Conservation (phyloP, 2,888 invertebrate genomes). For the Anorthoa munda region DNA sequence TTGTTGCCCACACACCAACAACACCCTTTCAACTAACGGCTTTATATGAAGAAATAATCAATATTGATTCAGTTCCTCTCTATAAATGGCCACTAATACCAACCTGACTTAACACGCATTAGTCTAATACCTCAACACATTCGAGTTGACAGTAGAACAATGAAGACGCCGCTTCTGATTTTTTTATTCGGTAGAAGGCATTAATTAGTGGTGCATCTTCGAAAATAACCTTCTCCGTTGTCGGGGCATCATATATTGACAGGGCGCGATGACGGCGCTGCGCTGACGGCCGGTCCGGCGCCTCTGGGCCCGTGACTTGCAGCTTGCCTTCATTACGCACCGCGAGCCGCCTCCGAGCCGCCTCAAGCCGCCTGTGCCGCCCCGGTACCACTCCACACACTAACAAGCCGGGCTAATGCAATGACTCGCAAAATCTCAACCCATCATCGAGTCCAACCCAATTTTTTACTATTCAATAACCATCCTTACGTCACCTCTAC, state of each 20-base stretch:
- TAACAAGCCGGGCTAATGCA: conserved; percentile 91
- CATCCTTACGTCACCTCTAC: conserved; percentile 65
- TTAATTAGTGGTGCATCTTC: conserved; percentile 89
- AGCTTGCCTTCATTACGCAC: conserved; percentile 86
- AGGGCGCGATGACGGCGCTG: conserved; percentile 85
- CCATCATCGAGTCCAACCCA: conserved; percentile 66
- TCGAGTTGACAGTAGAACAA: conserved; percentile 85
- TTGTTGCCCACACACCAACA: conserved; percentile 77
- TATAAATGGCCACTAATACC: conserved; percentile 61
- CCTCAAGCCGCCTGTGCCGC: conserved; percentile 59
- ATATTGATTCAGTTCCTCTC: conserved; percentile 63
- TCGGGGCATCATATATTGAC: conserved; percentile 87
- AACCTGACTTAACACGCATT: conserved; percentile 65
- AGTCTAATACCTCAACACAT: conserved; percentile 73
- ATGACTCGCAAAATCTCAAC: conserved; percentile 88
- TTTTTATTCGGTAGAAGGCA: conserved; percentile 82
- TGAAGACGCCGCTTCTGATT: conserved; percentile 82
- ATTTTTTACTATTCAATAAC: conserved; percentile 68
- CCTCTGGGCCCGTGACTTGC: conserved; percentile 88
- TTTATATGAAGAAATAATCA: conserved; percentile 61
- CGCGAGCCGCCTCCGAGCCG: conserved; percentile 71
- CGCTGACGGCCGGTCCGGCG: conserved; percentile 83
- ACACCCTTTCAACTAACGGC: conserved; percentile 66
- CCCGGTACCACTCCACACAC: conserved; percentile 74
- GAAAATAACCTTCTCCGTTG: conserved; percentile 89